A percentile compares a stretch with the other conserved stretches of the same genome.
phyloP scores from a whole-genome alignment of 2,888 invertebrate species.

The Ochlodes sylvanus region DNA sequence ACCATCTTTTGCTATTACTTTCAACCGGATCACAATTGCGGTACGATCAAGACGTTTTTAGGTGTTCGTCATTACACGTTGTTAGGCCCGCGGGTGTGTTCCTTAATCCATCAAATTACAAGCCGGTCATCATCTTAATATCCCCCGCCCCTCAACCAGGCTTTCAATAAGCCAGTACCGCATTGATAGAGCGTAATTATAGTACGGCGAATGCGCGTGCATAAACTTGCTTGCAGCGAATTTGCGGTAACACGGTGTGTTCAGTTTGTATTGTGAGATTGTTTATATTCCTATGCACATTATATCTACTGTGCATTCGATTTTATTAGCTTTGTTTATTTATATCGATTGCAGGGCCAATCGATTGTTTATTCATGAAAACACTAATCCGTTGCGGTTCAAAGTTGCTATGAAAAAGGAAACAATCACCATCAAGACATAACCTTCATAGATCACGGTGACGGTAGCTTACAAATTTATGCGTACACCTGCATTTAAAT shows the following conservation, averaged over 20 bases:
- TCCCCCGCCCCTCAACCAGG: conserved; percentile 76
- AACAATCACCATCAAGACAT: conserved; percentile 16
- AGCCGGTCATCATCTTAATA: conserved; percentile 81
- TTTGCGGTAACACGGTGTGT: conserved; percentile 63
- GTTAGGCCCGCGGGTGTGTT: conserved; percentile 75
- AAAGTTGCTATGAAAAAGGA: conserved; percentile 24
- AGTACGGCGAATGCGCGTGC: conserved; percentile 62
- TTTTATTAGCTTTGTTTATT: conserved; percentile 34
- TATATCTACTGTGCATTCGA: conserved; percentile 13
- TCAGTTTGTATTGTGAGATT: conserved; percentile 69
- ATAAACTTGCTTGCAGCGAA: conserved; percentile 67
- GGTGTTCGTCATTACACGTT: conserved; percentile 70
- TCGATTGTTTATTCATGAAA: conserved; percentile 35
- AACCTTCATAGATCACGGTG: conserved; percentile 26
- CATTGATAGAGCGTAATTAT: conserved; percentile 82
- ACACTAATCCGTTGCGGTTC: conserved; percentile 9
- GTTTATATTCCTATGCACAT: conserved; percentile 57
- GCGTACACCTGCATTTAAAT: conserved; percentile 65
- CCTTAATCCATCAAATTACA: conserved; percentile 83
- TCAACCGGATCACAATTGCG: conserved; percentile 28
- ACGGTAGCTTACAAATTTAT: conserved; percentile 50
- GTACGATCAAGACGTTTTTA: conserved; percentile 63
- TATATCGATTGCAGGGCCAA: conserved; percentile 2
- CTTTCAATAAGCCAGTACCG: conserved; percentile 82
- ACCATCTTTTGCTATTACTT: conserved; percentile 12